Evolutionary conservation across 2,888 invertebrate species (phyloP).

Genomic region (Alcis repandata): DNA sequence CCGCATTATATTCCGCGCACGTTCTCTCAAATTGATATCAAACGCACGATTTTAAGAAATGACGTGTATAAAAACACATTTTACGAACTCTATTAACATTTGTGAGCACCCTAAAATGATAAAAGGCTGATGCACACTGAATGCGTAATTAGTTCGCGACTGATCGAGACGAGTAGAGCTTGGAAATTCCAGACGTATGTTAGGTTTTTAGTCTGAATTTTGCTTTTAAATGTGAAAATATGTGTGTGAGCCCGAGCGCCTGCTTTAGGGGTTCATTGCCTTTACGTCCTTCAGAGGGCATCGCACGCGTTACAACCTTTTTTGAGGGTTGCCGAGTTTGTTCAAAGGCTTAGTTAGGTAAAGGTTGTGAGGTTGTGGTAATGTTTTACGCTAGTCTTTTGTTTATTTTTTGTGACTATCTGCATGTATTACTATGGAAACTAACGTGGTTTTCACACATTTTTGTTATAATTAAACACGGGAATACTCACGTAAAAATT

Average conservation of each 20-base stretch:
- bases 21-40: constrained; percentile 74
- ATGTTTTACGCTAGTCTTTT: not conserved
- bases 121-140: constrained; percentile 59
- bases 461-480: no score
- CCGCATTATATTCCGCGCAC: constrained; percentile 66
- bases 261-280: constrained; percentile 32
- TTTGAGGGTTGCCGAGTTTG: constrained; percentile 22
- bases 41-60: constrained; percentile 76
- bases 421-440: not conserved
- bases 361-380: constrained; percentile 3
- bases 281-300: constrained; percentile 30
- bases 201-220: constrained; percentile 29
- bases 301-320: constrained; percentile 24
- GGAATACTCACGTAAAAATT: no score
- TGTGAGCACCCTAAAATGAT: constrained; percentile 65
- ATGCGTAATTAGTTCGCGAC: constrained; percentile 56
- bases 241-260: constrained; percentile 30
- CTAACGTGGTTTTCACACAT: no score
- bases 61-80: constrained; percentile 73
- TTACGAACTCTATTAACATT: constrained; percentile 64
- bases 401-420: not conserved
- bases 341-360: constrained; percentile 19
- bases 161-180: constrained; percentile 21
- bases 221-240: constrained; percentile 41
- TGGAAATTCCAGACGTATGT: constrained; percentile 9